Conservation (phyloP, 2,797 vertebrate species). For the Tauraco hartlaubi region DNA sequence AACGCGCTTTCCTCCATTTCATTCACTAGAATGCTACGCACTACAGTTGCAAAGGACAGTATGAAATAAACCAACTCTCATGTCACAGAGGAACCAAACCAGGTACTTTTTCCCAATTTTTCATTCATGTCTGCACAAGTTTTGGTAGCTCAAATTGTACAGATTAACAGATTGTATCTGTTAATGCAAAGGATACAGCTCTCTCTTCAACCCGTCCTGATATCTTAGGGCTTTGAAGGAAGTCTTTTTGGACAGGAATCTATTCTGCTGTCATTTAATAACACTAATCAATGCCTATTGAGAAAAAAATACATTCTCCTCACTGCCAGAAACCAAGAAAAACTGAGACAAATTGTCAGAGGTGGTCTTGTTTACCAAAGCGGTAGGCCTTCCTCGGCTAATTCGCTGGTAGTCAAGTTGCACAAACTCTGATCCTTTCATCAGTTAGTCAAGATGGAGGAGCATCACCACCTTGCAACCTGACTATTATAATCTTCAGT, state of each 20-base stretch:
- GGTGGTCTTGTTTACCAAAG: not conserved
- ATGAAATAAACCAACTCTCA: not conserved
- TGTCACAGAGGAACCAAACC: conserved; percentile 25
- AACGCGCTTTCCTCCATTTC: not conserved
- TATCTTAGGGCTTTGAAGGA: conserved; percentile 5
- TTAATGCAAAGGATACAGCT: not conserved
- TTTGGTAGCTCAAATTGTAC: not conserved
- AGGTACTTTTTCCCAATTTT: not conserved
- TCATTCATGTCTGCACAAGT: not conserved
- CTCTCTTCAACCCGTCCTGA: not conserved
- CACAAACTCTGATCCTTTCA: not conserved
- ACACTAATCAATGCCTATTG: not conserved
- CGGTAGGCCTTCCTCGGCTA: not conserved
- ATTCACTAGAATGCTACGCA: not conserved
- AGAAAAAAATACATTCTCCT: conserved; percentile 38
- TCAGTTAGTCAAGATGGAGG: not conserved
- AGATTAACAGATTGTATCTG: not conserved
- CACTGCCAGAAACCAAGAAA: conserved; percentile 50
- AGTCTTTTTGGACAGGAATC: not conserved
- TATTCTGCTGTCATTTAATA: conserved; percentile 6
- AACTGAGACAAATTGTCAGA: conserved; percentile 26
- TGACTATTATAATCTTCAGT: conserved; percentile 98
- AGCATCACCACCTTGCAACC: conserved; percentile 92
- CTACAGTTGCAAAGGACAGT: conserved; percentile 20
- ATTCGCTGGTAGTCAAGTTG: not conserved